phyloP scores from a whole-genome alignment of 2,888 invertebrate genomes.

The Sturmia bella region DNA sequence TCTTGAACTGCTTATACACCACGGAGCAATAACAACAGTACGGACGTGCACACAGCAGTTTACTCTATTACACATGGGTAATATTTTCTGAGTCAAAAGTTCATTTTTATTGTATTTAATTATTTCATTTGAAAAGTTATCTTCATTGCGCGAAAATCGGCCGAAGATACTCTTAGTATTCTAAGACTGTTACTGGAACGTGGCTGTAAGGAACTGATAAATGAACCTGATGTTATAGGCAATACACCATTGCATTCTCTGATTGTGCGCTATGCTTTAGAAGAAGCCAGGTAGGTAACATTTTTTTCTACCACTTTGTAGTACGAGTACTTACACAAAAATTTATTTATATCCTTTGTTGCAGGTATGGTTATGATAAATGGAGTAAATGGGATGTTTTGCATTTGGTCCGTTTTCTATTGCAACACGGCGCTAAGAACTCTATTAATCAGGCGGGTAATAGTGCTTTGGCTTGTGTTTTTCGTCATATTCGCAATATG shows the following conservation, averaged over 20 bases:
- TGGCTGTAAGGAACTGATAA: constrained; percentile 88
- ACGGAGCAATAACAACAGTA: constrained; percentile 88
- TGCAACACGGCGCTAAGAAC: constrained; percentile 86
- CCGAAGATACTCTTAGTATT: constrained; percentile 87
- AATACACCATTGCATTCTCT: constrained; percentile 88
- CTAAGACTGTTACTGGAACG: constrained; percentile 87
- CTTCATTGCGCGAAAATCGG: constrained; percentile 86
- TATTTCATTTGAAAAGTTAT: constrained; percentile 82
- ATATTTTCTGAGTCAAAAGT: constrained; percentile 41
- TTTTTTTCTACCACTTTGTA: not conserved
- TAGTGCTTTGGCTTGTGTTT: constrained; percentile 87
- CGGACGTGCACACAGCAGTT: constrained; percentile 88
- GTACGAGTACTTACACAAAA: not conserved
- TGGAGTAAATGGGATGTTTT: constrained; percentile 90
- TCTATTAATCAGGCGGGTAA: constrained; percentile 88
- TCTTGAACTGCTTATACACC: constrained; percentile 85
- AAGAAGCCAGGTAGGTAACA: constrained; percentile 84
- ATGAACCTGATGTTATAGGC: constrained; percentile 87
- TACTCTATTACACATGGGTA: constrained; percentile 86
- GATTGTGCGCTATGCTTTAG: constrained; percentile 86
- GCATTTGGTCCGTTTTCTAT: constrained; percentile 85
- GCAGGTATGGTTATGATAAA: constrained; percentile 85
- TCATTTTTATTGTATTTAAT: not conserved
- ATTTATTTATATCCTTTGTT: constrained; percentile 12
- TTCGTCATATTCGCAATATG: constrained; percentile 88